Conservation (phyloP, 2,797 vertebrate genomes). For the Ptychadena robeensis region DNA sequence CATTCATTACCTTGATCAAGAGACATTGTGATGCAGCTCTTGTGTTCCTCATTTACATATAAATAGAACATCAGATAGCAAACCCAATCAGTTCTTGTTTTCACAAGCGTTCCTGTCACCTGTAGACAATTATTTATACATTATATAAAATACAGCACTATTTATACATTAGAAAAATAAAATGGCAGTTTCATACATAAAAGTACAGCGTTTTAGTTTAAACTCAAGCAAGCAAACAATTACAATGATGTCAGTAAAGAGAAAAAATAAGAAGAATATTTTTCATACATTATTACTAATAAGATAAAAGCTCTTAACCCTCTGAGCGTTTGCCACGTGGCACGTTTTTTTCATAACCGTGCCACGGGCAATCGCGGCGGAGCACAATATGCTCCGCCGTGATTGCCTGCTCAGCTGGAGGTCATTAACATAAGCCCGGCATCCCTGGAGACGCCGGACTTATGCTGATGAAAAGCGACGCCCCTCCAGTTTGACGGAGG, state of each 20-base stretch:
- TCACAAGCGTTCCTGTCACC: neutral
- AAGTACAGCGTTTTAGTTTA: neutral
- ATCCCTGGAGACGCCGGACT: too few species aligned
- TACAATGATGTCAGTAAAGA: neutral
- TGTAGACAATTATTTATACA: slow-evolving; percentile 5
- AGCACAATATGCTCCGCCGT: too few species aligned
- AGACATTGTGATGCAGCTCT: neutral
- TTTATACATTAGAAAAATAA: neutral
- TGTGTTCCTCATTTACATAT: slow-evolving; percentile 17
- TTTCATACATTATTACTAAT: neutral
- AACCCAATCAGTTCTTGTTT: slow-evolving; percentile 2
- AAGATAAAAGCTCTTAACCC: neutral
- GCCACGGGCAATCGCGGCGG: too few species aligned
- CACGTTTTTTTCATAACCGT: too few species aligned
- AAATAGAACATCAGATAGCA: slow-evolving; percentile 10
- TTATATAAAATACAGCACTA: neutral
- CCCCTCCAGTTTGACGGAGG: too few species aligned
- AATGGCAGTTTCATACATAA: neutral
- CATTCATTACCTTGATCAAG: slow-evolving; percentile 26
- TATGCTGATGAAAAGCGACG: too few species aligned
- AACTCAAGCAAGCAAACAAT: neutral
- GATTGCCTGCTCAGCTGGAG: too few species aligned
- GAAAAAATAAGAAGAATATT: neutral
- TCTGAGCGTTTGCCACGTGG: too few species aligned
- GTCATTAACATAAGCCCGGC: too few species aligned